Percentiles rank a stretch among this genome's conserved stretches.
Evolutionary conservation across 2,888 invertebrate genomes (phyloP).

Genomic region (Augiades crinisus): DNA sequence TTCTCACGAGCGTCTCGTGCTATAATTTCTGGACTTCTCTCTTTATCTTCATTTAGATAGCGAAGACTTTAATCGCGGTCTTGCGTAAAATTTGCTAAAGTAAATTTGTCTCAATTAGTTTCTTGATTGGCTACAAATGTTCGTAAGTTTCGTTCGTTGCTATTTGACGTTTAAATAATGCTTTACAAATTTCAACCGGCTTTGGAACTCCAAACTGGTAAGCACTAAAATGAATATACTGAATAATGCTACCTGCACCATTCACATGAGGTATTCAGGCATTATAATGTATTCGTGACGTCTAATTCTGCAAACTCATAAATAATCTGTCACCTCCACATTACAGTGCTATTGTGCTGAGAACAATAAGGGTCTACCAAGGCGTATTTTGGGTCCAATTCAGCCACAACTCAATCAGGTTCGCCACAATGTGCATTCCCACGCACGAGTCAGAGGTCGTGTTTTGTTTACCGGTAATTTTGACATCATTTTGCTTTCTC

Average conservation of each 20-base stretch:
- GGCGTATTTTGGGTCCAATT: conserved; percentile 22
- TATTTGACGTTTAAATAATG: conserved; percentile 14
- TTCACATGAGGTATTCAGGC: conserved; percentile 36
- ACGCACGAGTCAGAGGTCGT: conserved; percentile 25
- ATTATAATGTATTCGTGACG: conserved; percentile 36
- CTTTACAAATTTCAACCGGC: conserved; percentile 14
- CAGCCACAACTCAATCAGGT: conserved; percentile 21
- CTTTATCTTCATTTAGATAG: conserved; percentile 16
- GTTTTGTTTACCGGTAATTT: conserved; percentile 27
- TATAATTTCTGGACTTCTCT: conserved; percentile 18
- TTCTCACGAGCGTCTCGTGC: conserved; percentile 14
- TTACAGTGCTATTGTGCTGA: conserved; percentile 35
- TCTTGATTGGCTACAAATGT: conserved; percentile 1
- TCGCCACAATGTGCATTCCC: conserved; percentile 24
- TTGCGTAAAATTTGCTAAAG: conserved; percentile 4
- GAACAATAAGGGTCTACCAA: conserved; percentile 34
- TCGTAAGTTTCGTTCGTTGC: background rate
- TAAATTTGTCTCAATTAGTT: conserved; percentile 18
- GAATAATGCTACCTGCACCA: conserved; percentile 28
- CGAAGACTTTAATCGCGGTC: conserved; percentile 10
- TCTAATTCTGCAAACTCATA: conserved; percentile 39
- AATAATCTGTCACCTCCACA: conserved; percentile 41
- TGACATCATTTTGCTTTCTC: conserved; percentile 26
- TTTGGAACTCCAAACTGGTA: background rate
- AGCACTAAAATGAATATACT: conserved; percentile 16